Base-by-base conservation (phyloP, 2,113 vertebrate genomes). In the Sarotherodon lohbergeri region DNA sequence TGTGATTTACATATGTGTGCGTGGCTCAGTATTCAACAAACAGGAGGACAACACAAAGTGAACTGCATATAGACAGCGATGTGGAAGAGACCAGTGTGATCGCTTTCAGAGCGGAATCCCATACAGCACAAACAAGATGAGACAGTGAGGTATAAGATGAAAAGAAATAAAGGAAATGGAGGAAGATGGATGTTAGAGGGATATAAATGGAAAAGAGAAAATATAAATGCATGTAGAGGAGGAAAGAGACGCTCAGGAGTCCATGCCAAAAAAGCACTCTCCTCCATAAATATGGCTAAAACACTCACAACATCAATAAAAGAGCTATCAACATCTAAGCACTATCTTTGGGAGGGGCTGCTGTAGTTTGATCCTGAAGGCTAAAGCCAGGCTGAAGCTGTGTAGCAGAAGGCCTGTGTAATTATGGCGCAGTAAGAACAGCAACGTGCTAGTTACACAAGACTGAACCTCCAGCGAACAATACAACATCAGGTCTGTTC, bases 281-380 rank as follows among this genome's bases (percentile, higher is more conserved):
- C 80, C 79, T 86, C 83, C 71, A 90, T 88, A 82, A 87, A 90
- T 92, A 86, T 12, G 71, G 79, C 55, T 86, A 66, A 90, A 87
- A 91, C 86, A 90, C 84, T 90, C 88, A 59, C 81, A 91, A 50
- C 90, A 92, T 95, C 93, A 94, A 93, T 94, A 94, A 89, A 85
- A 81, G 36, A 88, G 79, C 86, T 86, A 87, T 91, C 91, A 90
- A 85, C 87, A 90, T 88, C 82, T 9, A 56, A 54, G 39, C 76
- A 32, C 24, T 2, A 56, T 80, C 24, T 55, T 4, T 39, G 83
- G 68, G 82, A 73, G 82, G 43, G 83, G 85, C 81, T 34, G 55
- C 46, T 57, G 76, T 34, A 61, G 48, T 48, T 59, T 83, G 66
- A 24, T 50, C n/a, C 73, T 63, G 19, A 14, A 34, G 59, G 84